These are phyloP conservation scores for Dynastes tityus DNA, from an alignment of 2,888 invertebrate genomes.

Conservation along the genomic window DNA sequence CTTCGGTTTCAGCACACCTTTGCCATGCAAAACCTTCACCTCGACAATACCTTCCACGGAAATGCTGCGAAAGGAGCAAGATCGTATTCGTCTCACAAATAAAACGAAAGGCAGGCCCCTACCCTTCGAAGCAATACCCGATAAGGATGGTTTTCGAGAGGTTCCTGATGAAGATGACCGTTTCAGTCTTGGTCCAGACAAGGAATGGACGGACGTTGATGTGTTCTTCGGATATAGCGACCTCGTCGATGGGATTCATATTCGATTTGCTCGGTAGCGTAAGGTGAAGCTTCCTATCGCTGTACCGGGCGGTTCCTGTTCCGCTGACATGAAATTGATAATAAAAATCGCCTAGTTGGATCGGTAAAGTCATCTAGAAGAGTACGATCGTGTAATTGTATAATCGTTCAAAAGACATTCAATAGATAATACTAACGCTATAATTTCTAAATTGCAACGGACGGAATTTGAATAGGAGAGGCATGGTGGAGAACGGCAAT, in stretches of 20 bases:
- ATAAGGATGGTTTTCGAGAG: constrained; percentile 63
- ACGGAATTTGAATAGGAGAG: constrained; percentile 68
- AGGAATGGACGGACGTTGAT: constrained; percentile 64
- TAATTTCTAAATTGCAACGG: constrained; percentile 66
- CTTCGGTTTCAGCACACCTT: constrained; percentile 67
- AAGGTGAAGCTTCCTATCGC: not conserved
- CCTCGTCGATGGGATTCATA: not conserved
- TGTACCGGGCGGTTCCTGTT: not conserved
- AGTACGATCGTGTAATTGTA: not conserved
- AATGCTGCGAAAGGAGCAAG: constrained; percentile 58
- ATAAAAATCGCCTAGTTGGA: constrained; percentile 1
- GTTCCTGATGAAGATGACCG: constrained; percentile 69
- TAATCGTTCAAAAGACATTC: not conserved
- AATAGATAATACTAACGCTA: constrained; percentile 59
- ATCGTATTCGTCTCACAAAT: not conserved
- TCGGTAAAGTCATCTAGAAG: constrained; percentile 10
- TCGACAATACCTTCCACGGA: constrained; percentile 61
- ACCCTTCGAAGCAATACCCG: constrained; percentile 69
- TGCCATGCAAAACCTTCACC: constrained; percentile 60
- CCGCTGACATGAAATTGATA: constrained; percentile 7
- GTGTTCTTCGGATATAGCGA: constrained; percentile 64
- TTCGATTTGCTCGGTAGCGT: not conserved
- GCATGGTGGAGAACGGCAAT: constrained; percentile 58
- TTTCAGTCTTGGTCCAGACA: constrained; percentile 63
- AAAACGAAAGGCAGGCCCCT: constrained; percentile 26